Base-by-base conservation (phyloP, 2,113 vertebrate species). In the Cariama cristata region DNA sequence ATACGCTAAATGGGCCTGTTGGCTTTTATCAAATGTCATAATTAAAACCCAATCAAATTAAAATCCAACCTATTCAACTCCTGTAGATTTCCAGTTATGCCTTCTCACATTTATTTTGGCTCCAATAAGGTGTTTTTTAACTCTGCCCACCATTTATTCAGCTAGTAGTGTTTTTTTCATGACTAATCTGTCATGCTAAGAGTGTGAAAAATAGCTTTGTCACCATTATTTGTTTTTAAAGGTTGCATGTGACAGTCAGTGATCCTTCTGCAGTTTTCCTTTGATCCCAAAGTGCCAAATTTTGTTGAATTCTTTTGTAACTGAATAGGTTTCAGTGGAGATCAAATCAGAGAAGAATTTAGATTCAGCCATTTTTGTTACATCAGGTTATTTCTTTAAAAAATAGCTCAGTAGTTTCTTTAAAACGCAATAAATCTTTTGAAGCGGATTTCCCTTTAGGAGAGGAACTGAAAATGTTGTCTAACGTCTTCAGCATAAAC, bases 391-490 rank as follows among this genome's bases (percentile, higher is more conserved):
- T 66, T 76, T 26, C 33, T 79, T 88, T 33, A 72, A 75, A 81
- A 58, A 58, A 58, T 20, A 63, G 8, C n/a, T 84, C 15, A 50
- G n/a, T 32, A 50, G 12, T 33, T 91, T 44, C 23, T 79, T 94
- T 84, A 74, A 52, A 55, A 33, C 15, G 44, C 11, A 50, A 21
- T 38, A 71, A 56, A 64, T 47, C 6, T 67, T 73, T 69, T 44
- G 5, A 74, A 52, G 49, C 11, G 44, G 12, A 44, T 77, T 84
- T 77, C 26, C 6, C 35, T 72, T 68, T n/a, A 62, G 40, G 88
- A 63, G n/a, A 86, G 44, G 67, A 95, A 97, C 38, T 23, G 53
- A 28, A 94, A 93, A 80, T 89, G 11, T 82, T 98, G 97, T 91
- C 72, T 90, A 72, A 56, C 50, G 15, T 71, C 58, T 90, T 79